Evolutionary conservation across 2,113 vertebrate genomes (phyloP).

Genomic region (Myotis lucifugus): DNA sequence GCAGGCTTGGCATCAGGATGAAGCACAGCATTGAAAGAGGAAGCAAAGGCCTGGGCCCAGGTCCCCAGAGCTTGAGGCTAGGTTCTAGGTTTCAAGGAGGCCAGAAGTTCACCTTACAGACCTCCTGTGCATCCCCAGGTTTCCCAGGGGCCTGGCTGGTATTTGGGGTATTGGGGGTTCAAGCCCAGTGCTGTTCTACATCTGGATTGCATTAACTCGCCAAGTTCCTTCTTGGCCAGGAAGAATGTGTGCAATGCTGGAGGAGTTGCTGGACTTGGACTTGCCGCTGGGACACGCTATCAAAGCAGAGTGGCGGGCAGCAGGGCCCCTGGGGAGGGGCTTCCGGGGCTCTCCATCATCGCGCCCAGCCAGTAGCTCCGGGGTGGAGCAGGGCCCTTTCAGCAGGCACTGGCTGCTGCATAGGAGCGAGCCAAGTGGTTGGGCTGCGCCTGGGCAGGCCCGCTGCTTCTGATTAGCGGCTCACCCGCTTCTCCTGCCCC

Average conservation of each 20-base stretch:
- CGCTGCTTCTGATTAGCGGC: conserved; percentile 70
- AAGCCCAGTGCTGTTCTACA: conserved; percentile 62
- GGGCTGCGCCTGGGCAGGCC: conserved; percentile 31
- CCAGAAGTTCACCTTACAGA: not conserved
- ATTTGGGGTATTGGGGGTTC: conserved; percentile 77
- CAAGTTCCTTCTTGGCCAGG: conserved; percentile 59
- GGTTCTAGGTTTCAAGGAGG: not conserved
- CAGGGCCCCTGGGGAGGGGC: not conserved
- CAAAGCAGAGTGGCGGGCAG: conserved; percentile 51
- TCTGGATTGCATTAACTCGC: conserved; percentile 71
- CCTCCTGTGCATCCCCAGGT: conserved; percentile 32
- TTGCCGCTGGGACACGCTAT: conserved; percentile 39
- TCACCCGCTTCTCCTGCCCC: conserved; percentile 37
- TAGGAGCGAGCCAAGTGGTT: conserved; percentile 24
- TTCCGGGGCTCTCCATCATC: conserved; percentile 39
- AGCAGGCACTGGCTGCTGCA: conserved; percentile 33
- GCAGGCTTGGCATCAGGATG: not conserved
- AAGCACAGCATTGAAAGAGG: conserved; percentile 12
- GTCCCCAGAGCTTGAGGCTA: not conserved
- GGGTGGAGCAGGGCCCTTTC: conserved; percentile 67
- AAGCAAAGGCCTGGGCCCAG: not conserved
- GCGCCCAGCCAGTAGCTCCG: not conserved
- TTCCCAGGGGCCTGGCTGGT: conserved; percentile 58
- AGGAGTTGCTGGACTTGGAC: conserved; percentile 47
- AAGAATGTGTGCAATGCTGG: conserved; percentile 54